A percentile compares a stretch with the other conserved stretches of the same genome.
Conservation (phyloP, 2,888 invertebrate species). For the Eutolmus rufibarbis region DNA sequence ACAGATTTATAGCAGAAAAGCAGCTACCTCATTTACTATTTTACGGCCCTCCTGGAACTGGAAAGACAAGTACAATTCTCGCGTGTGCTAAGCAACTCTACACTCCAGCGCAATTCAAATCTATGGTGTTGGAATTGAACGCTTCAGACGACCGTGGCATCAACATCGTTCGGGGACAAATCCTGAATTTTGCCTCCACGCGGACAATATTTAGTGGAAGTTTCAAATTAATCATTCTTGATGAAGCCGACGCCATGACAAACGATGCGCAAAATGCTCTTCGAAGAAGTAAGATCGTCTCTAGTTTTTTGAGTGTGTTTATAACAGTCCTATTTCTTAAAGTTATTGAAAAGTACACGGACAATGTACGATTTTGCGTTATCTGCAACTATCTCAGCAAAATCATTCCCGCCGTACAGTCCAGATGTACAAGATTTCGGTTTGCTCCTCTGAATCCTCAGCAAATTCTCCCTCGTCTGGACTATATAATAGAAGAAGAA, state of each 20-base stretch:
- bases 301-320: conserved; percentile 52
- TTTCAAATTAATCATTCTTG: conserved; percentile 94
- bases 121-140: conserved; percentile 94
- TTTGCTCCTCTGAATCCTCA: conserved; percentile 88
- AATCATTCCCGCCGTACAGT: conserved; percentile 98
- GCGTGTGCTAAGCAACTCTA: conserved; percentile 95
- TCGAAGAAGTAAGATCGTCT: conserved; percentile 78
- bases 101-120: conserved; percentile 85
- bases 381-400: conserved; percentile 99
- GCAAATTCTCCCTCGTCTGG: conserved; percentile 89
- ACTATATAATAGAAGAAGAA: conserved; percentile 83
- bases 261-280: conserved; percentile 99
- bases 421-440: conserved; percentile 94
- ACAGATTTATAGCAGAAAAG: conserved; percentile 87
- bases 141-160: conserved; percentile 99
- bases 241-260: conserved; percentile 99
- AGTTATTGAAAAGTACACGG: conserved; percentile 99
- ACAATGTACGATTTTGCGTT: conserved; percentile 97
- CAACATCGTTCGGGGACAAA: conserved; percentile 90
- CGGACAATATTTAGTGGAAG: conserved; percentile 92
- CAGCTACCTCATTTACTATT: conserved; percentile 94
- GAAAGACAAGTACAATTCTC: conserved; percentile 96
- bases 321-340: neutral
- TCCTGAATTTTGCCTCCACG: conserved; percentile 96
- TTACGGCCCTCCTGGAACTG: conserved; percentile 98